Evolutionary conservation across 2,888 invertebrate species (phyloP).

Genomic region (Tipula confusa): DNA sequence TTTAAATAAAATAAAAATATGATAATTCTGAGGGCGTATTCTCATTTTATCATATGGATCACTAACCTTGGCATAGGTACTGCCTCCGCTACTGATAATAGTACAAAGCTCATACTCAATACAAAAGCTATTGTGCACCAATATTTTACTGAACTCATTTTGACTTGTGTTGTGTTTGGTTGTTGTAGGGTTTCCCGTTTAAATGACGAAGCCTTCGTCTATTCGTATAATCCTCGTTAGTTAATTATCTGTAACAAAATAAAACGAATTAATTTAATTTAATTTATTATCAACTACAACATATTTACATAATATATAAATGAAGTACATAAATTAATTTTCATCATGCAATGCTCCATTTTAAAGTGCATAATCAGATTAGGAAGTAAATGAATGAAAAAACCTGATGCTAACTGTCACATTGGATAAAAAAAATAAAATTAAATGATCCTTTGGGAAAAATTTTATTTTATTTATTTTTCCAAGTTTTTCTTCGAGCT

Average conservation of each 20-base stretch:
- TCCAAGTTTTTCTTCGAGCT: neutral
- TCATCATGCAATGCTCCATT: neutral
- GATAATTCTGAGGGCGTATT: neutral
- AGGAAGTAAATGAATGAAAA: neutral
- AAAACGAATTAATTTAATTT: neutral
- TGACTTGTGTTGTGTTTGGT: neutral
- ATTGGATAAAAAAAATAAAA: neutral
- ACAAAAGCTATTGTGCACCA: conserved; percentile 42
- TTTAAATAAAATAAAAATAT: neutral
- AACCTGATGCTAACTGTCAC: neutral
- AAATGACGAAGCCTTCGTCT: neutral
- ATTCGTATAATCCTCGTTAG: neutral
- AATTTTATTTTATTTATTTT: neutral
- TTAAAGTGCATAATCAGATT: neutral
- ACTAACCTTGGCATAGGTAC: conserved; percentile 48
- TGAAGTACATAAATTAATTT: neutral
- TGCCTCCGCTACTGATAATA: conserved; percentile 44
- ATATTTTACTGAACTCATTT: conserved; percentile 44
- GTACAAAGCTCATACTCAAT: conserved; percentile 43
- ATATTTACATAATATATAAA: neutral
- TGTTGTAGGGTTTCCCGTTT: neutral
- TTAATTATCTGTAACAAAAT: neutral
- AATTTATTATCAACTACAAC: too few relatives aligned
- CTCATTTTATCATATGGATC: too few relatives aligned
- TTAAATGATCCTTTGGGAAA: neutral